These are phyloP conservation scores for Laspeyria flexula DNA, from an alignment of 2,888 invertebrate genomes.

Conservation along the genomic window DNA sequence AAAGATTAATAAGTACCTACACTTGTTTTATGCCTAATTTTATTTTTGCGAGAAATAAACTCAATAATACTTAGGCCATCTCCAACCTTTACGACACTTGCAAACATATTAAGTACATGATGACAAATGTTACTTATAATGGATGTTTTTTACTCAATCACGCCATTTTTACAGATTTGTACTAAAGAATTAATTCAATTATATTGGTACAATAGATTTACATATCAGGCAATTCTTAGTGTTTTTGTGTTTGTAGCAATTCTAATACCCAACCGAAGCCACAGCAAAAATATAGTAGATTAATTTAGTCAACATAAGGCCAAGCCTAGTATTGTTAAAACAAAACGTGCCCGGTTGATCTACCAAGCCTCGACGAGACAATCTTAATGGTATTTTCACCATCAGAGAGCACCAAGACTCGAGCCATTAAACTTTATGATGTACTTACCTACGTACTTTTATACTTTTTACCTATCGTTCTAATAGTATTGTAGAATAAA, in stretches of 20 bases:
- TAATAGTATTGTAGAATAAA: slow-evolving; percentile 4
- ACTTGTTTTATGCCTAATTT: background rate
- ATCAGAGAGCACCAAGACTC: slow-evolving; percentile 34
- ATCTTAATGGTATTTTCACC: slow-evolving; percentile 38
- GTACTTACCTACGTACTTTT: slow-evolving; percentile 27
- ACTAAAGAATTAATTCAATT: too few species aligned
- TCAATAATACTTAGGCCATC: too few species aligned
- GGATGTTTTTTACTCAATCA: too few species aligned
- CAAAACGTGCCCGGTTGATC: slow-evolving; percentile 24
- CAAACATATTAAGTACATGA: too few species aligned
- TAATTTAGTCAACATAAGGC: background rate
- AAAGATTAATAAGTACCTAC: slow-evolving; percentile 46
- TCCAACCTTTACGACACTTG: too few species aligned
- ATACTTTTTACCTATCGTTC: slow-evolving; percentile 22
- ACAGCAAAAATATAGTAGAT: background rate
- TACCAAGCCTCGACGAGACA: slow-evolving; percentile 22
- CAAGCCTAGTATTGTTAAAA: slow-evolving; percentile 2
- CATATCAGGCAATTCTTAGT: too few species aligned
- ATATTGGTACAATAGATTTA: too few species aligned
- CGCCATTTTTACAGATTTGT: too few species aligned
- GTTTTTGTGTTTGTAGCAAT: too few species aligned
- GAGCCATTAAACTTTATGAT: slow-evolving; percentile 33
- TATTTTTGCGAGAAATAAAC: background rate
- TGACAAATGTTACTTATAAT: too few species aligned
- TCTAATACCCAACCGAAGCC: background rate